Evolutionary conservation across 2,888 invertebrate species (phyloP).

Genomic region (Brassicogethes aeneus): DNA sequence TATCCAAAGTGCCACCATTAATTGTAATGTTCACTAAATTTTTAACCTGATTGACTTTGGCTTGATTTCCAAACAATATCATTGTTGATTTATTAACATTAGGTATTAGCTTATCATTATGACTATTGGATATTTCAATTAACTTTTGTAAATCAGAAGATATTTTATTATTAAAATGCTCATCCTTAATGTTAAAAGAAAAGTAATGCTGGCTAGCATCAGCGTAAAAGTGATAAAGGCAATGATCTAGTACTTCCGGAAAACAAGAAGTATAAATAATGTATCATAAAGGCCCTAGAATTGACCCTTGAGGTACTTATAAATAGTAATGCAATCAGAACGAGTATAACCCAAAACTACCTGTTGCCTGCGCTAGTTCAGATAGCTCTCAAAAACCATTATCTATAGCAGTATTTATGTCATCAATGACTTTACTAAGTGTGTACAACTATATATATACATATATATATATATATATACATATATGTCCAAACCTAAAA

Average conservation of each 20-base stretch:
- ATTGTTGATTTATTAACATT: conserved; percentile 1
- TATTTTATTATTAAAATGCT: too few species aligned
- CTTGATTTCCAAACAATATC: too few species aligned
- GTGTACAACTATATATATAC: too few species aligned
- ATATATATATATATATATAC: too few species aligned
- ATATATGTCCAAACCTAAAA: conserved; percentile 1
- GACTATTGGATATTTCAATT: neutral
- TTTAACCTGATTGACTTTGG: neutral
- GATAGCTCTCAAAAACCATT: neutral
- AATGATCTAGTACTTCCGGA: neutral
- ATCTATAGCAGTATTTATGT: conserved; percentile 2
- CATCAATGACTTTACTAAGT: conserved; percentile 2
- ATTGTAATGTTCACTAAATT: neutral
- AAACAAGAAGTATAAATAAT: too few species aligned
- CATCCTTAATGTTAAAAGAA: too few species aligned
- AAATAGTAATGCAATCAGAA: neutral
- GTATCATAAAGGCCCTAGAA: neutral
- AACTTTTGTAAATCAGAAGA: too few species aligned
- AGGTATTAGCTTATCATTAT: neutral
- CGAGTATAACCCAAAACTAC: neutral
- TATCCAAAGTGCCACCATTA: too few species aligned
- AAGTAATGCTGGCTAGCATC: neutral
- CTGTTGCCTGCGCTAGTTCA: neutral
- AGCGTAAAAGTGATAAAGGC: neutral
- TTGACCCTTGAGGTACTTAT: neutral